Evolutionary conservation across 2,113 vertebrate genomes (phyloP).

Genomic region (Arothron firmamentum): DNA sequence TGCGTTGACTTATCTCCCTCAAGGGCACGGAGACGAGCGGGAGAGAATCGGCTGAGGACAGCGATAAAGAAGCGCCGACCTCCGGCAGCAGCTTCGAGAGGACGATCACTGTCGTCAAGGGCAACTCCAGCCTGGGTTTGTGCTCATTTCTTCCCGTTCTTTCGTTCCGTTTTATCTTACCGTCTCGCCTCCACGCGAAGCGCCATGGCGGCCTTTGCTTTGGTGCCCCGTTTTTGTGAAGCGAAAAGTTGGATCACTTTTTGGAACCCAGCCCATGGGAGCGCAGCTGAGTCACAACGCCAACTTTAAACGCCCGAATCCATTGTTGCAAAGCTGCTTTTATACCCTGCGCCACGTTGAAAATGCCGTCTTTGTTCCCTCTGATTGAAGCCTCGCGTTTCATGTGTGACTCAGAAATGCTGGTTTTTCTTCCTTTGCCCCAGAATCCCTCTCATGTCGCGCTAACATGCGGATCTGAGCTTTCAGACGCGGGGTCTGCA

Average conservation of each 20-base stretch:
- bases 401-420: neutral
- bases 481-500: neutral
- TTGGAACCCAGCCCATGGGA: conserved; percentile 43
- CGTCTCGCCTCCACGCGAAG: conserved; percentile 24
- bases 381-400: neutral
- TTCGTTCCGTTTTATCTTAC: conserved; percentile 19
- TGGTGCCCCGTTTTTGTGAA: conserved; percentile 29
- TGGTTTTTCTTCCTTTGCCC: neutral
- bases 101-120: conserved; percentile 91
- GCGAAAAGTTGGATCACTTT: conserved; percentile 31
- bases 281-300: conserved; percentile 19
- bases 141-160: conserved; percentile 39
- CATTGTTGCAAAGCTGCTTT: conserved; percentile 31
- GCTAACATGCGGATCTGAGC: neutral
- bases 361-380: conserved; percentile 16
- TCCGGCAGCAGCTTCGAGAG: conserved; percentile 80
- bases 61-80: conserved; percentile 54
- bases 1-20: conserved; percentile 36
- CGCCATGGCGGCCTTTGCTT: conserved; percentile 31
- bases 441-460: neutral
- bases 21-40: conserved; percentile 72
- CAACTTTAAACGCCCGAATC: conserved; percentile 31
- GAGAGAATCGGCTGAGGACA: conserved; percentile 58
- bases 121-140: conserved; percentile 94
- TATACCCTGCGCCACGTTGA: conserved; percentile 14